Evolutionary conservation across 2,113 vertebrate genomes (phyloP).

Genomic region (Clinocottus analis): DNA sequence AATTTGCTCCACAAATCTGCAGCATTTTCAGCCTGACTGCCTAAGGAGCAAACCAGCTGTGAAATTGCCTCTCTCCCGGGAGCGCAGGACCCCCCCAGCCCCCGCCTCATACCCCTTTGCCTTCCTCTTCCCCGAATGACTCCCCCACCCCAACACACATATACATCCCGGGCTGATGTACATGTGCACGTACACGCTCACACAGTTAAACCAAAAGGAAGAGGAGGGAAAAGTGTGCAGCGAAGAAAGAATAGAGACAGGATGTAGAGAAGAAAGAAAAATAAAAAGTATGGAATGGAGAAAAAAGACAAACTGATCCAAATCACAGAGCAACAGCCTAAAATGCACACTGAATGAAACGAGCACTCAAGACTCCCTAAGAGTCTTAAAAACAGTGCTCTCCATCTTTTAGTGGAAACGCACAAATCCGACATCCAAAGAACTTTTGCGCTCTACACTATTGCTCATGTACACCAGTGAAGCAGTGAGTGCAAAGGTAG

Average conservation of each 20-base stretch:
- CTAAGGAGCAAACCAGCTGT: constrained; percentile 99
- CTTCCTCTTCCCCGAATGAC: constrained; percentile 86
- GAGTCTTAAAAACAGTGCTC: constrained; percentile 55
- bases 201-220: constrained; percentile 83
- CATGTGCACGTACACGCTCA: constrained; percentile 84
- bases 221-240: background rate
- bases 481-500: constrained; percentile 62
- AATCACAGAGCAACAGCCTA: constrained; percentile 55
- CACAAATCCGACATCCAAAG: constrained; percentile 44
- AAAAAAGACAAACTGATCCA: constrained; percentile 60
- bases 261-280: constrained; percentile 53
- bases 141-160: constrained; percentile 78
- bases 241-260: constrained; percentile 8
- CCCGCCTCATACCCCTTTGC: constrained; percentile 77
- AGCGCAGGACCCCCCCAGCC: constrained; percentile 89
- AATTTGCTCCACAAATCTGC: constrained; percentile 98
- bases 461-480: constrained; percentile 39
- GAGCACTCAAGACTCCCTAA: constrained; percentile 63
- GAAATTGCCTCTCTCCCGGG: constrained; percentile 99
- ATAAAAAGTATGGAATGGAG: constrained; percentile 36
- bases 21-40: constrained; percentile 99
- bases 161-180: constrained; percentile 84
- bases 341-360: constrained; percentile 58
- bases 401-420: constrained; percentile 29
- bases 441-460: constrained; percentile 44